Evolutionary conservation across 2,888 invertebrate species (phyloP).

Genomic region (Diaphora mendica): DNA sequence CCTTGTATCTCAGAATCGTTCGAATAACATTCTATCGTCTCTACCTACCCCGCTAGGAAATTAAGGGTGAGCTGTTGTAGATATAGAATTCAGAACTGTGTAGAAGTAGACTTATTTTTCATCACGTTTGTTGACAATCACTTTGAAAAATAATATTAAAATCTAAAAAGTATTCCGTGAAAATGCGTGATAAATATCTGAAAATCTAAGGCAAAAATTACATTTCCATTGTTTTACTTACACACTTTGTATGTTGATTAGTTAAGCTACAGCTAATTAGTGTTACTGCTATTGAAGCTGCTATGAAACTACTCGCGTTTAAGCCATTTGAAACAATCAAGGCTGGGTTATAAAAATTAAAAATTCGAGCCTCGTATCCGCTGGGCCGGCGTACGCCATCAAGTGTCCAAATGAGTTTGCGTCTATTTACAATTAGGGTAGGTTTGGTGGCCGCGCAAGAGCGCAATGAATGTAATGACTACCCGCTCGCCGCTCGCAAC

Average conservation of each 20-base stretch:
- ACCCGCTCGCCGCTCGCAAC: conserved; percentile 50
- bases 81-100: background rate
- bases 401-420: conserved; percentile 73
- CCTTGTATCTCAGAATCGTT: background rate
- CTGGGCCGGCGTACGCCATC: conserved; percentile 56
- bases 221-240: background rate
- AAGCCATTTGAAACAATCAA: conserved; percentile 48
- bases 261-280: background rate
- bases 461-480: conserved; percentile 64
- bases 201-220: background rate
- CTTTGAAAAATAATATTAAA: no score
- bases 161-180: background rate
- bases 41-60: background rate
- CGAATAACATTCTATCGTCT: background rate
- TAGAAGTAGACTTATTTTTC: background rate
- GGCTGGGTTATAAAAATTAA: conserved; percentile 62
- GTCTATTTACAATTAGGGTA: conserved; percentile 70
- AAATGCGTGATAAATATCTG: no score
- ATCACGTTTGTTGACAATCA: background rate
- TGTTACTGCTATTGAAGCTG: background rate
- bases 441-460: conserved; percentile 40
- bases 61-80: background rate
- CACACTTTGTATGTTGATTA: background rate
- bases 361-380: conserved; percentile 63
- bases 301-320: conserved; percentile 24